Conservation (phyloP, 2,113 vertebrate species). For the Lathamus discolor region DNA sequence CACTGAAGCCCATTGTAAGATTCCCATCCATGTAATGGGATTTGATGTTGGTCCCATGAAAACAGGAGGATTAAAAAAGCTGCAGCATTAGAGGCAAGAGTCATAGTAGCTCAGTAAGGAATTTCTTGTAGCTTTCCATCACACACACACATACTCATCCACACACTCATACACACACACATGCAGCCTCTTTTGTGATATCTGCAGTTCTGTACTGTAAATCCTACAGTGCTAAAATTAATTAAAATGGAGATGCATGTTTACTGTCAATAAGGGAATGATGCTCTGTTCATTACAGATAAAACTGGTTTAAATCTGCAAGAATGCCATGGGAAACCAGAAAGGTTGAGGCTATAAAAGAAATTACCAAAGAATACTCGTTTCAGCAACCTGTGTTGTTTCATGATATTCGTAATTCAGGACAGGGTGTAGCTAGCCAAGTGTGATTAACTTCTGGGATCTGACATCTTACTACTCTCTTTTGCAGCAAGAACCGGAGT, state of each 20-base stretch:
- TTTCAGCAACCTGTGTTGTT: neutral
- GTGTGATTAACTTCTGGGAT: constrained; percentile 14
- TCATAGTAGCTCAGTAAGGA: neutral
- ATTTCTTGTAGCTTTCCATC: neutral
- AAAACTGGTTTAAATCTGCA: constrained; percentile 2
- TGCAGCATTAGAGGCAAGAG: neutral
- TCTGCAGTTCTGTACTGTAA: neutral
- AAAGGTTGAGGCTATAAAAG: neutral
- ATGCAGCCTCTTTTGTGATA: neutral
- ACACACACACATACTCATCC: no score
- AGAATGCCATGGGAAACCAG: neutral
- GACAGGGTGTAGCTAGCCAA: neutral
- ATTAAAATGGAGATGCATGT: neutral
- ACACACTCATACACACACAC: neutral
- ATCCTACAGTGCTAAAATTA: neutral
- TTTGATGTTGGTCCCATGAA: neutral
- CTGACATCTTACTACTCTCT: neutral
- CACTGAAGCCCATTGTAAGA: neutral
- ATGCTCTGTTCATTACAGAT: neutral
- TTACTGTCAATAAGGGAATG: neutral
- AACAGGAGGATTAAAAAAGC: neutral
- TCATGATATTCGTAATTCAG: constrained; percentile 4
- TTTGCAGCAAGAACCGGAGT: neutral
- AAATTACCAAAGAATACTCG: constrained; percentile 4
- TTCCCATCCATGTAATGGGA: neutral